Conservation (phyloP, 2,113 vertebrate genomes). For the Ursus arctos region DNA sequence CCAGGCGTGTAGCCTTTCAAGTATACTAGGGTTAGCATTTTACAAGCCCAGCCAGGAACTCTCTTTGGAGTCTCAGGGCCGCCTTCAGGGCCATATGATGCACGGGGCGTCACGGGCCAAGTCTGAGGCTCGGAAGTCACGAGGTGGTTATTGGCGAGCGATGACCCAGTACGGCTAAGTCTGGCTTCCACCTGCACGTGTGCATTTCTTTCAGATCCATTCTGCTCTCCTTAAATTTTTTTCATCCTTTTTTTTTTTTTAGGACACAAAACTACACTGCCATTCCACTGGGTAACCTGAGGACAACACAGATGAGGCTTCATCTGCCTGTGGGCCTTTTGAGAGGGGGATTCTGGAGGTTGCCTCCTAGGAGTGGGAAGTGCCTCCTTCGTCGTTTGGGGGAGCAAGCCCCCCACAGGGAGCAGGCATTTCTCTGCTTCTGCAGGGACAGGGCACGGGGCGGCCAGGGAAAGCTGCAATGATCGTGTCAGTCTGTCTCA, state of each 20-base stretch:
- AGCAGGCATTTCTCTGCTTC: neutral
- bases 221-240: neutral
- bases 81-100: neutral
- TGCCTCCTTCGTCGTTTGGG: neutral
- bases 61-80: neutral
- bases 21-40: neutral
- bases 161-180: neutral
- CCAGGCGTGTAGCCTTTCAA: neutral
- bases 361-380: neutral
- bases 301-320: neutral
- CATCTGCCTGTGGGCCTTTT: neutral
- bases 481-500: rapidly evolving
- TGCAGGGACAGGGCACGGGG: neutral
- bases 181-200: too few species aligned
- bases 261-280: neutral
- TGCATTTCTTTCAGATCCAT: neutral
- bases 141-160: too few species aligned
- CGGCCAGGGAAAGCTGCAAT: neutral
- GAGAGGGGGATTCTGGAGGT: neutral
- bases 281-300: neutral
- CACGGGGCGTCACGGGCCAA: too few species aligned
- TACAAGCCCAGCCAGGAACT: neutral
- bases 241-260: neutral
- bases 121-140: neutral
- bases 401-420: neutral